Conservation (phyloP, 2,113 vertebrate species). For the Toxotes chatareus region DNA sequence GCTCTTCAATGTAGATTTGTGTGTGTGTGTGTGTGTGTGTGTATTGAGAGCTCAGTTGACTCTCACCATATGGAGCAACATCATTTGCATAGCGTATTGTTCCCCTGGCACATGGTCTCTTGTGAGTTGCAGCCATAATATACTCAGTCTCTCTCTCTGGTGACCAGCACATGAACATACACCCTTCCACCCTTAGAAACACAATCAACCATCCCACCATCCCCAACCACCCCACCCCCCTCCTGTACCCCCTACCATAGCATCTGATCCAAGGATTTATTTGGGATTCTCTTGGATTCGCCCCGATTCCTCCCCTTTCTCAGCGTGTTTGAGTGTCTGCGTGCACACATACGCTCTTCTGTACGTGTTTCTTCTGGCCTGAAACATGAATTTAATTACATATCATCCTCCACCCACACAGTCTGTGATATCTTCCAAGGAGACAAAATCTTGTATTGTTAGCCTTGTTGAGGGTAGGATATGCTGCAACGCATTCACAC, state of each 20-base stretch:
- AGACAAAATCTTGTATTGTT: conserved; percentile 68
- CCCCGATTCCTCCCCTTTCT: conserved; percentile 53
- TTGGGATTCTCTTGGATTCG: conserved; percentile 72
- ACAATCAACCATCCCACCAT: background rate
- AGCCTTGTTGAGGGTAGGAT: conserved; percentile 41
- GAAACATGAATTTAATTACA: conserved; percentile 73
- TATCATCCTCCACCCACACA: conserved; percentile 67
- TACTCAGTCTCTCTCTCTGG: conserved; percentile 44
- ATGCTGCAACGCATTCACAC: conserved; percentile 41
- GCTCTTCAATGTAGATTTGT: conserved; percentile 42
- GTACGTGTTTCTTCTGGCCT: conserved; percentile 46
- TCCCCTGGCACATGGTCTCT: conserved; percentile 56
- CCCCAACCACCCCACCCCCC: background rate
- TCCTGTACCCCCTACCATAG: conserved; percentile 8
- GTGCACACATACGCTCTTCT: background rate
- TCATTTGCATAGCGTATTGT: conserved; percentile 76
- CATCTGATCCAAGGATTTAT: conserved; percentile 76
- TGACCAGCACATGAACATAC: conserved; percentile 41
- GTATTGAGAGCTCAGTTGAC: conserved; percentile 34
- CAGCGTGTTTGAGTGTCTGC: conserved; percentile 30
- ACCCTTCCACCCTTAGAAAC: conserved; percentile 36
- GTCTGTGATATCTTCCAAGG: conserved; percentile 62
- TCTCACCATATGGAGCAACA: conserved; percentile 67
- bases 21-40: conserved; percentile 14
- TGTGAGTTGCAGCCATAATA: conserved; percentile 57